A percentile compares a stretch with the other conserved stretches of the same genome.
Evolutionary conservation across 2,888 invertebrate genomes (phyloP).

Genomic region (Nysson spinosus): DNA sequence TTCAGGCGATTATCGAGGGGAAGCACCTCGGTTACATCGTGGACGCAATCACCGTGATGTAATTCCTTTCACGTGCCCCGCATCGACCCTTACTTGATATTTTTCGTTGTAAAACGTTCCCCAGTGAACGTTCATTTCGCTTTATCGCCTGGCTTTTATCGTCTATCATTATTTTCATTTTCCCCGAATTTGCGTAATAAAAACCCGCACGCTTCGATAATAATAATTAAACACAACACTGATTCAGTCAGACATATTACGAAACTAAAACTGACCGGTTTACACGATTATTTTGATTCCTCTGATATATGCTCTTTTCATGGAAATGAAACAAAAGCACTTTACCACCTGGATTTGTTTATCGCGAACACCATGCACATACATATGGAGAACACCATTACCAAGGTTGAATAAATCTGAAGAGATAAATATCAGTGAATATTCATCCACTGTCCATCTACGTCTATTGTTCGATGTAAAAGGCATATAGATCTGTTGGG

Average conservation of each 20-base stretch:
- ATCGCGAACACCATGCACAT: too few species aligned
- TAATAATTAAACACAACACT: too few species aligned
- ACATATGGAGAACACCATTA: too few species aligned
- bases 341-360: too few species aligned
- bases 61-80: slow-evolving; percentile 45
- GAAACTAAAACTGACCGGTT: too few species aligned
- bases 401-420: slow-evolving; percentile 7
- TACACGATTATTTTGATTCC: too few species aligned
- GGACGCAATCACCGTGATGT: slow-evolving; percentile 42
- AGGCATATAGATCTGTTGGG: slow-evolving; percentile 40
- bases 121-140: slow-evolving; percentile 26
- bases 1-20: slow-evolving; percentile 43
- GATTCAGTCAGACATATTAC: too few species aligned
- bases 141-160: slow-evolving; percentile 30
- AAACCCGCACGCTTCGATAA: too few species aligned
- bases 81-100: slow-evolving; percentile 33
- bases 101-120: slow-evolving; percentile 21
- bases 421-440: slow-evolving; percentile 12
- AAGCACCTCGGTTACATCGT: slow-evolving; percentile 39
- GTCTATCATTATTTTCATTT: slow-evolving; percentile 20
- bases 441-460: slow-evolving; percentile 31
- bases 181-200: slow-evolving; percentile 32
- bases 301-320: too few species aligned
- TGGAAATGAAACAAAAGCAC: too few species aligned
- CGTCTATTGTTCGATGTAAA: slow-evolving; percentile 26